phyloP scores from a whole-genome alignment of 2,797 vertebrate genomes.

The Myotis vivesi region DNA sequence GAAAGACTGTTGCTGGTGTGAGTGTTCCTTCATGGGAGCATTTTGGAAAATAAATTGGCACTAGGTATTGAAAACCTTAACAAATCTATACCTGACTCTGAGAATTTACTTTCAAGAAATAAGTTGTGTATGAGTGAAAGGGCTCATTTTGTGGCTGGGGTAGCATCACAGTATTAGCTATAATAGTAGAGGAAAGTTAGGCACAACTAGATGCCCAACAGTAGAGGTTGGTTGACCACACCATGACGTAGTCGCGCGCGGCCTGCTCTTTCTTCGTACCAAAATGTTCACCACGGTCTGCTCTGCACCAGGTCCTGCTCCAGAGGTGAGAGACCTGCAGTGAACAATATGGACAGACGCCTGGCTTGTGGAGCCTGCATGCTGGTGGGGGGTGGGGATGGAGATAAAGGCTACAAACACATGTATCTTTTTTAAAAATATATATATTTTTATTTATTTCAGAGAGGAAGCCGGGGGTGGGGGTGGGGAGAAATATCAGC shows the following conservation, averaged over 20 bases:
- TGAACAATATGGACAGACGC: too few species aligned
- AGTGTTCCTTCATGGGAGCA: neutral
- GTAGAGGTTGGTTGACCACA: neutral
- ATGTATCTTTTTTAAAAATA: too few species aligned
- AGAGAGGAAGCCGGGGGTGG: too few species aligned
- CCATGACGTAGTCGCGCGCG: neutral
- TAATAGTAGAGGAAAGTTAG: neutral
- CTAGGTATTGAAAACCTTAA: neutral
- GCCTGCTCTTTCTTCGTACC: neutral
- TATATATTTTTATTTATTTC: too few species aligned
- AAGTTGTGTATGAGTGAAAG: neutral
- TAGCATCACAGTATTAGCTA: neutral
- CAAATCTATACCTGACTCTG: neutral
- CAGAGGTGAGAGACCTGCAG: neutral
- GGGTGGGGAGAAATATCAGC: too few species aligned
- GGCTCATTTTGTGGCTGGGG: neutral
- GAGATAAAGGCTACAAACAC: neutral
- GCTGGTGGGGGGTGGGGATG: fast-evolving
- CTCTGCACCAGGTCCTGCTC: neutral
- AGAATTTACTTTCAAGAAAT: slow-evolving; percentile 15
- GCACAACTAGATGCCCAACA: neutral
- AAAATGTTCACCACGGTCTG: neutral
- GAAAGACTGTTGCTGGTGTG: neutral
- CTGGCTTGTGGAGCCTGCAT: fast-evolving
- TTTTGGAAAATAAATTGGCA: neutral